Percentiles rank a stretch among this genome's conserved stretches.
Evolutionary conservation across 1,140 invertebrate genomes (phyloP).

Genomic region (Pseudomyrmex flavicornis): DNA sequence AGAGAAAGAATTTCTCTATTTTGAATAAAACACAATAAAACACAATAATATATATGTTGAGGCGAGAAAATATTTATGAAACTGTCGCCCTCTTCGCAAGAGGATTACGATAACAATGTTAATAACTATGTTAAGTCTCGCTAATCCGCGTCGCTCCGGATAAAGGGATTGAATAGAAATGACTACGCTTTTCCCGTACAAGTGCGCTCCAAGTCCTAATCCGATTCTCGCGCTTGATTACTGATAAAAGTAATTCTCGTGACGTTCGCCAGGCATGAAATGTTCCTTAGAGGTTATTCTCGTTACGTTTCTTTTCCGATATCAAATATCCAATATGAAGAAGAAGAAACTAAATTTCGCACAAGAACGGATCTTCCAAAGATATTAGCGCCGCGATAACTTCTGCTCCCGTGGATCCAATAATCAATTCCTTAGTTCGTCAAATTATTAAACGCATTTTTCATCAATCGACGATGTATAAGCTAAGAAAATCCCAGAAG

Average conservation of each 20-base stretch:
- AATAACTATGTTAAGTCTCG: conserved; percentile 64
- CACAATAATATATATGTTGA: neutral
- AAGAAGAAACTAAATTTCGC: conserved; percentile 20
- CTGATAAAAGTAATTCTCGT: conserved; percentile 65
- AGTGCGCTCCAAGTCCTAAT: conserved; percentile 58
- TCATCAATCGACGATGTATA: conserved; percentile 53
- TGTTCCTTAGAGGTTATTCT: conserved; percentile 23
- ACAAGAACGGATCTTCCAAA: neutral
- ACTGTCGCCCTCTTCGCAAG: conserved; percentile 19
- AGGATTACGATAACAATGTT: conserved; percentile 62
- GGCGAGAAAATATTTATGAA: conserved; percentile 58
- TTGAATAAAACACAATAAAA: neutral
- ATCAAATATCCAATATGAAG: conserved; percentile 3
- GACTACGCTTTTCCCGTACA: conserved; percentile 28
- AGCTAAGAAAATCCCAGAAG: conserved; percentile 17
- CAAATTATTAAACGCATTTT: conserved; percentile 9
- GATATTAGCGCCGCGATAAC: conserved; percentile 11
- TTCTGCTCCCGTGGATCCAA: neutral
- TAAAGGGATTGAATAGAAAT: conserved; percentile 62
- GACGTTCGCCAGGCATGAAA: conserved; percentile 54
- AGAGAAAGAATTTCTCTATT: neutral
- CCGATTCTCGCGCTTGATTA: conserved; percentile 62
- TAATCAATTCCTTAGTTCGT: conserved; percentile 30
- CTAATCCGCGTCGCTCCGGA: conserved; percentile 54
- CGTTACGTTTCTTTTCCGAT: conserved; percentile 34